Evolutionary conservation across 1,140 invertebrate species (phyloP).

Genomic region (Pogonognathellus flavescens): DNA sequence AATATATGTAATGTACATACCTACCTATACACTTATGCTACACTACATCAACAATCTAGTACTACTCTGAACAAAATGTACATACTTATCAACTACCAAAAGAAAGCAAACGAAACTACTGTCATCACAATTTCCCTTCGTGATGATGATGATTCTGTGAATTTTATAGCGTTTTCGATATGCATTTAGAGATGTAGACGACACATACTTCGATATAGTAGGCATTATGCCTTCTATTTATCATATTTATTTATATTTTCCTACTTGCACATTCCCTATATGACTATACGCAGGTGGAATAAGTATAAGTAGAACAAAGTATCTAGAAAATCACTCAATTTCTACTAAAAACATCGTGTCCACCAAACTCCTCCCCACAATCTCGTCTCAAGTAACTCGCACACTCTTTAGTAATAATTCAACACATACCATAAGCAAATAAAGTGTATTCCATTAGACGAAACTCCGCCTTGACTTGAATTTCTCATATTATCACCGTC

Average conservation of each 20-base stretch:
- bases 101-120: constrained; percentile 20
- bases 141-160: constrained; percentile 9
- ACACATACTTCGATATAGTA: not conserved
- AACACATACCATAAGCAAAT: not conserved
- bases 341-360: constrained; percentile 33
- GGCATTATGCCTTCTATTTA: not conserved
- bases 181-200: not conserved
- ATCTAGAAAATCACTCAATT: constrained; percentile 26
- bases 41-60: too few species aligned
- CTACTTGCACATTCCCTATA: not conserved
- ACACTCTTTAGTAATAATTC: not conserved
- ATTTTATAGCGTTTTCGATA: constrained; percentile 9
- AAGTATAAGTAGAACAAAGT: not conserved
- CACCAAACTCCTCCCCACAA: constrained; percentile 10
- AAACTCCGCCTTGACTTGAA: constrained; percentile 25
- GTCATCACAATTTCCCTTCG: constrained; percentile 11
- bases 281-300: not conserved
- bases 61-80: too few species aligned
- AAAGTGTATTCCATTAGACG: constrained; percentile 24
- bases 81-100: not conserved
- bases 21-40: too few species aligned
- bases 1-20: too few species aligned
- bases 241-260: not conserved
- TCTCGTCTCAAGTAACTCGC: not conserved
- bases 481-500: constrained; percentile 13